These are phyloP conservation scores for Silurus glanis DNA, from an alignment of 2,113 vertebrate genomes.

Conservation along the genomic window DNA sequence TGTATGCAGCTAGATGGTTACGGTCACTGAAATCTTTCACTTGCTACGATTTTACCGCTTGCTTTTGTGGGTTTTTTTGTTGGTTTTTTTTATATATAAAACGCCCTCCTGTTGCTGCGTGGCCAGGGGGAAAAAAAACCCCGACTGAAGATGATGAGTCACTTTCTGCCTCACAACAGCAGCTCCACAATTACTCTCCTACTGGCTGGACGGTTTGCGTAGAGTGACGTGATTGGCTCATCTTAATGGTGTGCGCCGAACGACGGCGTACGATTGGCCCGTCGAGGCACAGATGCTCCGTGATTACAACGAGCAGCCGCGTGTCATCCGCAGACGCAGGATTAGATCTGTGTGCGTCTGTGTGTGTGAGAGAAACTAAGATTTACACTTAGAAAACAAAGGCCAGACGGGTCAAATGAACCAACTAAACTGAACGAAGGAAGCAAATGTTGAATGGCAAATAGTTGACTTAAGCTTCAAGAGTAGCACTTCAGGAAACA, in stretches of 20 bases:
- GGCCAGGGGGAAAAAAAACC: slow-evolving; percentile 27
- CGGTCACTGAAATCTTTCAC: not conserved
- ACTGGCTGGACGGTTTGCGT: slow-evolving; percentile 34
- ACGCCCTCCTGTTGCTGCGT: slow-evolving; percentile 34
- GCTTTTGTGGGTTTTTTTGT: not conserved
- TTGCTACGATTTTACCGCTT: not conserved
- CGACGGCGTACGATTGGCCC: slow-evolving; percentile 22
- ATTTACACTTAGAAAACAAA: slow-evolving; percentile 2
- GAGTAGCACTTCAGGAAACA: not conserved
- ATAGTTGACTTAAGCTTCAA: not conserved
- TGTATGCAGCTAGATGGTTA: slow-evolving; percentile 1
- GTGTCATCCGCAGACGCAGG: slow-evolving; percentile 6
- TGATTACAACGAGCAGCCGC: slow-evolving; percentile 14
- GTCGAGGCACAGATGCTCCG: slow-evolving; percentile 12
- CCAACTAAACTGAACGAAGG: not conserved
- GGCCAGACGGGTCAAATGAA: slow-evolving; percentile 6
- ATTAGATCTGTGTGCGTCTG: slow-evolving; percentile 1
- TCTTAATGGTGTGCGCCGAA: slow-evolving; percentile 11
- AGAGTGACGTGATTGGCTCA: not conserved
- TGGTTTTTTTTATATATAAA: not conserved
- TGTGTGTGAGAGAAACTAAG: not conserved
- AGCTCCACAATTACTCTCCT: slow-evolving; percentile 30
- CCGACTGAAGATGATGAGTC: slow-evolving; percentile 43
- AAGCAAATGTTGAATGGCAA: not conserved
- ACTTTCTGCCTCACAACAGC: slow-evolving; percentile 49